A percentile compares a stretch with the other conserved stretches of the same genome.
These are phyloP conservation scores for Sander vitreus DNA, from an alignment of 2,113 vertebrate genomes.

Conservation along the genomic window DNA sequence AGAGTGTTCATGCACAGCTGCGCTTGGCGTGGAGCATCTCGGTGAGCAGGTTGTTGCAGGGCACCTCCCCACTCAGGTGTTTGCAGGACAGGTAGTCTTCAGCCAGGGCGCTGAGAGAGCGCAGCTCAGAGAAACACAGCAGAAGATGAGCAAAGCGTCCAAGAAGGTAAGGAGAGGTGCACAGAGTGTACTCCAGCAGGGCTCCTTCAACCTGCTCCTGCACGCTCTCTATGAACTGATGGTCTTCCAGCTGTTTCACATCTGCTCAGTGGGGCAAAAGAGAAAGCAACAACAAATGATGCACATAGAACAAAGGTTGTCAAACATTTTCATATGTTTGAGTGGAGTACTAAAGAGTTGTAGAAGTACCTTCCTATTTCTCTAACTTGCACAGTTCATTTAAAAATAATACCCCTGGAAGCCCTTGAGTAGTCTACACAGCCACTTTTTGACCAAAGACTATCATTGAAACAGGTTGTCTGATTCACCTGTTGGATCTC, in stretches of 20 bases:
- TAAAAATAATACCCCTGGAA: not conserved
- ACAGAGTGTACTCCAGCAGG: conserved; percentile 90
- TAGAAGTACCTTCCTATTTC: not conserved
- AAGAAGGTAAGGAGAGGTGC: conserved; percentile 86
- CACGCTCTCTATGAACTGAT: conserved; percentile 86
- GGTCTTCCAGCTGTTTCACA: conserved; percentile 91
- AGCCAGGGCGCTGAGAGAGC: conserved; percentile 88
- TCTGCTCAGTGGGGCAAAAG: conserved; percentile 74
- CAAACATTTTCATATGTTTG: not conserved
- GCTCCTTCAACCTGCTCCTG: conserved; percentile 91
- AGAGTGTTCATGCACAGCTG: conserved; percentile 76
- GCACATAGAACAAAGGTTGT: not conserved
- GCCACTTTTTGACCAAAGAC: not conserved
- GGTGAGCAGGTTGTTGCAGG: conserved; percentile 93
- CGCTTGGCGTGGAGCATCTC: conserved; percentile 95
- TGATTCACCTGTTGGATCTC: too few species aligned
- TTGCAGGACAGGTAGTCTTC: conserved; percentile 94
- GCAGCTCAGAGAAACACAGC: conserved; percentile 88
- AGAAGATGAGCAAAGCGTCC: conserved; percentile 91
- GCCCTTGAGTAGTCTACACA: not conserved
- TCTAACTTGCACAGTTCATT: not conserved
- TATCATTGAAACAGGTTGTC: not conserved
- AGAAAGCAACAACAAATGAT: not conserved
- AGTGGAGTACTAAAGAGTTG: not conserved
- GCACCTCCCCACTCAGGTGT: conserved; percentile 91